Percentiles rank a stretch among this genome's conserved stretches.
phyloP scores from a whole-genome alignment of 2,888 invertebrate species.

The Xylota segnis region DNA sequence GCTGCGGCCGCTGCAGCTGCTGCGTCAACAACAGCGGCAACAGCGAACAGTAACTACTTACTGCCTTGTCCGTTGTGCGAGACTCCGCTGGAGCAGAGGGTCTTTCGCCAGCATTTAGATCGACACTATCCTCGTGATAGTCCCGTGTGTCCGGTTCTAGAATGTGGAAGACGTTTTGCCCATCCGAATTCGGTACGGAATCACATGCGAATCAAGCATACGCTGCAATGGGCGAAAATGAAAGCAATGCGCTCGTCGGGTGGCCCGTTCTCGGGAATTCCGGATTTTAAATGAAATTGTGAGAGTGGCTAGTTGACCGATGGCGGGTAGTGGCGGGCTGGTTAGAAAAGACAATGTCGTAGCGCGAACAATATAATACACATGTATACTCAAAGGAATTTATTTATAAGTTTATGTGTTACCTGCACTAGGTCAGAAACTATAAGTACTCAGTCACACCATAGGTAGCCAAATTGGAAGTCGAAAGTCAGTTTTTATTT shows the following conservation, averaged over 20 bases:
- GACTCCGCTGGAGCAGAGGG: conserved; percentile 87
- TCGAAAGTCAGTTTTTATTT: no score
- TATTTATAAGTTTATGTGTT: not conserved
- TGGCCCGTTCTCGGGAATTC: conserved; percentile 84
- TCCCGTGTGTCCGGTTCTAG: conserved; percentile 91
- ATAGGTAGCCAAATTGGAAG: no score
- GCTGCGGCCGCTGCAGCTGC: conserved; percentile 82
- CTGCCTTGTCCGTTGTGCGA: conserved; percentile 91
- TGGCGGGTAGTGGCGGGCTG: not conserved
- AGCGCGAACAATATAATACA: not conserved
- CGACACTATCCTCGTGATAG: conserved; percentile 94
- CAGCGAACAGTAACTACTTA: conserved; percentile 82
- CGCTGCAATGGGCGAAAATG: conserved; percentile 92
- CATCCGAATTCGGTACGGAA: conserved; percentile 95
- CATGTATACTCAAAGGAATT: not conserved
- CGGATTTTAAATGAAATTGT: conserved; percentile 84
- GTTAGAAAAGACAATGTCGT: conserved; percentile 44
- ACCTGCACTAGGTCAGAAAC: not conserved
- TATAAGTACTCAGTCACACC: no score
- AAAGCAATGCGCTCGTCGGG: conserved; percentile 87
- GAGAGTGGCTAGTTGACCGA: conserved; percentile 79
- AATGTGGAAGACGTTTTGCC: conserved; percentile 90
- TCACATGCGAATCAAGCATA: conserved; percentile 94
- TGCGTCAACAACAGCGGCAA: conserved; percentile 78
- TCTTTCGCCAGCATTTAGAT: conserved; percentile 91